Conservation (phyloP, 92 coral and sea anemone genomes). For the Heteractis magnifica region DNA sequence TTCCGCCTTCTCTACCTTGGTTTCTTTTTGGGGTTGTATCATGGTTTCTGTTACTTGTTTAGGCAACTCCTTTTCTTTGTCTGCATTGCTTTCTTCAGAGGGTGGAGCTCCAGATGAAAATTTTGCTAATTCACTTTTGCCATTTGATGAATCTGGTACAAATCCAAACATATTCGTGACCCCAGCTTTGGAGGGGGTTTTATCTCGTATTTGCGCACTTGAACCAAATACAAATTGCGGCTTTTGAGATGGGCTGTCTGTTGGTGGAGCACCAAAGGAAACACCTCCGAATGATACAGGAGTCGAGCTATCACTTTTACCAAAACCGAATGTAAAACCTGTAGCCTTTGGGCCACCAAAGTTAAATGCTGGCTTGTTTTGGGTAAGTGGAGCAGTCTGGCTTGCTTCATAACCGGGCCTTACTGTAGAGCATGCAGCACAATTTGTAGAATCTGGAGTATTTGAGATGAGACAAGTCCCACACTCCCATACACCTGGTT, state of each 20-base stretch:
- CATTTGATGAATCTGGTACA: background rate
- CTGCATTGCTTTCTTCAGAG: background rate
- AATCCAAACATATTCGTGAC: background rate
- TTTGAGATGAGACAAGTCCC: constrained; percentile 56
- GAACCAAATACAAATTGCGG: constrained; percentile 28
- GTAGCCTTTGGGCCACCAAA: constrained; percentile 16
- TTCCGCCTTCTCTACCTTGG: constrained; percentile 7
- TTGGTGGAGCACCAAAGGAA: background rate
- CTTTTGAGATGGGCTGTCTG: background rate
- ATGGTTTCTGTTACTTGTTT: background rate
- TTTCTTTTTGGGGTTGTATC: background rate
- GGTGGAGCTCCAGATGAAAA: background rate
- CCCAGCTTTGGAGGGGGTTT: background rate
- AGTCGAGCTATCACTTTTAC: background rate
- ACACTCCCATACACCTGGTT: constrained; percentile 74
- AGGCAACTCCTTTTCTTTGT: background rate
- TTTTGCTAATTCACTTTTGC: background rate
- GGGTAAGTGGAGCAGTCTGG: background rate
- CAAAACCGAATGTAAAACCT: constrained; percentile 16
- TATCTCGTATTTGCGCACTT: background rate
- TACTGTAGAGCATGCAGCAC: constrained; percentile 52
- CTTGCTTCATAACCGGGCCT: constrained; percentile 43
- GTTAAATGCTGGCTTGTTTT: constrained; percentile 12
- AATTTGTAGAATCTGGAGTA: constrained; percentile 25
- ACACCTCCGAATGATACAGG: constrained; percentile 1